Conservation (phyloP, 2,888 invertebrate genomes). For the Pyralis farinalis region DNA sequence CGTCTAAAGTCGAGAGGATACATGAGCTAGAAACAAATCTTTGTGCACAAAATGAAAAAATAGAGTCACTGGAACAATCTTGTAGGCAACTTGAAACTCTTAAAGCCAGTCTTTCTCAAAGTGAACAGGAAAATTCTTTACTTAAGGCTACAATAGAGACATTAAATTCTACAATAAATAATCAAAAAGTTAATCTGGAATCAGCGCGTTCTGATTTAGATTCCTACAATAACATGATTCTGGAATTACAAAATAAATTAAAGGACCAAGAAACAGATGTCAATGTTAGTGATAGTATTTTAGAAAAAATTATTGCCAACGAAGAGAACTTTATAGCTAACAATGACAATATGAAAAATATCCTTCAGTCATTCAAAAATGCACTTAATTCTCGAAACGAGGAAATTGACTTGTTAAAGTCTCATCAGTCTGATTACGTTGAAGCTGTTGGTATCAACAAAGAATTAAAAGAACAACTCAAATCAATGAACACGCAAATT, state of each 20-base stretch:
- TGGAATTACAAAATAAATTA: conserved; percentile 54
- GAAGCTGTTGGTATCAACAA: conserved; percentile 12
- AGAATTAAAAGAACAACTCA: conserved; percentile 27
- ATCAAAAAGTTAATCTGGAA: conserved; percentile 44
- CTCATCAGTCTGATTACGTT: conserved; percentile 19
- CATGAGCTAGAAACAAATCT: conserved; percentile 48
- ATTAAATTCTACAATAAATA: conserved; percentile 48
- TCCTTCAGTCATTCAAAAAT: conserved; percentile 52
- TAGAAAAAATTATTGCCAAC: conserved; percentile 52
- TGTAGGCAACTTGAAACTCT: conserved; percentile 40
- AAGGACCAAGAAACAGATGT: conserved; percentile 35
- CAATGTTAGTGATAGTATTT: conserved; percentile 34
- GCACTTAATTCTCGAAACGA: conserved; percentile 43
- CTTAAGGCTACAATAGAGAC: conserved; percentile 48
- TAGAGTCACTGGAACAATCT: conserved; percentile 43
- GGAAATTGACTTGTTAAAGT: conserved; percentile 48
- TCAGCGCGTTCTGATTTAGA: conserved; percentile 43
- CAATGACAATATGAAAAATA: conserved; percentile 63
- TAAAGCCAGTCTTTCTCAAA: conserved; percentile 36
- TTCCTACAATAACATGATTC: conserved; percentile 49
- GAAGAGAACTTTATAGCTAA: conserved; percentile 60
- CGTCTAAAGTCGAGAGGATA: conserved; percentile 39
- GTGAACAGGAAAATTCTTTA: conserved; percentile 48
- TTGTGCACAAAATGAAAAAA: conserved; percentile 40
- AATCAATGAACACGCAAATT: conserved; percentile 37